Conservation (phyloP, 92 coral and sea anemone genomes). For the Bergia sp. region DNA sequence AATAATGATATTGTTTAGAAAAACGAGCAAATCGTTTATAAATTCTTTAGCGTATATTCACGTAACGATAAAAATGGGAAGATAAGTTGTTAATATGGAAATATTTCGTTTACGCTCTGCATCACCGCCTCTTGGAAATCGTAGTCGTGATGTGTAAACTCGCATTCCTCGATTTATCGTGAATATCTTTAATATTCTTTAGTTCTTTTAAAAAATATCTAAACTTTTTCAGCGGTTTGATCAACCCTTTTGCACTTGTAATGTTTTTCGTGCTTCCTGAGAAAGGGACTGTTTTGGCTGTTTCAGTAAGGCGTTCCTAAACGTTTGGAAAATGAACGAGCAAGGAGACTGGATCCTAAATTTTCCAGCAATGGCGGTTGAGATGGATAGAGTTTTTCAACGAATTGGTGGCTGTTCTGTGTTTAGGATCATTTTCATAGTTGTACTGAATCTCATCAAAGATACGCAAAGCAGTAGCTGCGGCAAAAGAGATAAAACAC, state of each 20-base stretch:
- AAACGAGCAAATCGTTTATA: background rate
- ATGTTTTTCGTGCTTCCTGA: background rate
- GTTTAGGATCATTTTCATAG: background rate
- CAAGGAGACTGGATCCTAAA: slow-evolving; percentile 17
- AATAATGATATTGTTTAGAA: no score
- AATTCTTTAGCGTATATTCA: background rate
- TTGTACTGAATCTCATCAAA: background rate
- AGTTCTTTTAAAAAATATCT: background rate
- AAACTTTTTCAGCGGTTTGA: background rate
- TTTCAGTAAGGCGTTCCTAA: slow-evolving; percentile 10
- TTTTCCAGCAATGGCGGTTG: background rate
- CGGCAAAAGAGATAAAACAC: background rate
- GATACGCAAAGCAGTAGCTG: background rate
- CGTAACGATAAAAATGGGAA: background rate
- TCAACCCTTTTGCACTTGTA: background rate
- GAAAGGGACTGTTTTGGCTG: background rate
- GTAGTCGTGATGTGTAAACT: background rate
- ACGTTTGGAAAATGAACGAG: background rate
- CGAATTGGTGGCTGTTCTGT: background rate
- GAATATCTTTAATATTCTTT: background rate
- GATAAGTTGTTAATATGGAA: background rate
- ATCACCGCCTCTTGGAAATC: no score
- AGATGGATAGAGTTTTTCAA: no score
- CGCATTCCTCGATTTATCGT: background rate
- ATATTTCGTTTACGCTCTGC: background rate